These are phyloP conservation scores for Myathropa florea DNA, from an alignment of 2,888 invertebrate species.

Conservation along the genomic window DNA sequence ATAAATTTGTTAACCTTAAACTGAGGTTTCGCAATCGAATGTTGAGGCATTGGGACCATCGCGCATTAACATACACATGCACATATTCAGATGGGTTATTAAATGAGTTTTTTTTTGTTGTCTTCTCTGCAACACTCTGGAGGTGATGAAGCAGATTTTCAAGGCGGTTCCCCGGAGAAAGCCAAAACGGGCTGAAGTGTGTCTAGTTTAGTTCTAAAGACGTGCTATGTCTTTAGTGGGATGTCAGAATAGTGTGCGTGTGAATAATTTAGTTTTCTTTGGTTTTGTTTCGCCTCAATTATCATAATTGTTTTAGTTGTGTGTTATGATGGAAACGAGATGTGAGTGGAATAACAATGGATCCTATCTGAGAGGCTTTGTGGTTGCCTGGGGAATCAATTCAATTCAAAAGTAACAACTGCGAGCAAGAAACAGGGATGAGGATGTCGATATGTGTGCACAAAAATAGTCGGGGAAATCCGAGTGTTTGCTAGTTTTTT, in stretches of 20 bases:
- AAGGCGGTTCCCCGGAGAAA: background rate
- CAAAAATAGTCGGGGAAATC: background rate
- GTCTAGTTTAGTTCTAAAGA: background rate
- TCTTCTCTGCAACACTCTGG: background rate
- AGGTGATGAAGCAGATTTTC: background rate
- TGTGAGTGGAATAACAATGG: slow-evolving; percentile 58
- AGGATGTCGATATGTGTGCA: background rate
- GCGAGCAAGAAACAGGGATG: background rate
- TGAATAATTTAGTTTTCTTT: slow-evolving; percentile 35
- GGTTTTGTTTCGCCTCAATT: background rate
- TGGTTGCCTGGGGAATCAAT: background rate
- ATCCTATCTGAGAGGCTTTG: background rate
- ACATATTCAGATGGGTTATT: background rate
- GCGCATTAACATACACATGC: background rate
- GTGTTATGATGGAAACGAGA: slow-evolving; percentile 9
- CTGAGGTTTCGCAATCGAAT: slow-evolving; percentile 25
- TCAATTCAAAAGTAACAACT: background rate
- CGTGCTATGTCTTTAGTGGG: background rate
- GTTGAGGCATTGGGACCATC: background rate
- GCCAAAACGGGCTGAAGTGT: background rate
- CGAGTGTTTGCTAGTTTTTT: too few relatives aligned
- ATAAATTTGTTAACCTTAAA: slow-evolving; percentile 16
- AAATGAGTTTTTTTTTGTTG: background rate
- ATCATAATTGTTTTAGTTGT: slow-evolving; percentile 29
- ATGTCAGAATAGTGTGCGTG: slow-evolving; percentile 23